Percentiles rank a stretch among this genome's conserved stretches.
These are phyloP conservation scores for Echiichthys vipera DNA, from an alignment of 2,797 vertebrate species.

Conservation along the genomic window DNA sequence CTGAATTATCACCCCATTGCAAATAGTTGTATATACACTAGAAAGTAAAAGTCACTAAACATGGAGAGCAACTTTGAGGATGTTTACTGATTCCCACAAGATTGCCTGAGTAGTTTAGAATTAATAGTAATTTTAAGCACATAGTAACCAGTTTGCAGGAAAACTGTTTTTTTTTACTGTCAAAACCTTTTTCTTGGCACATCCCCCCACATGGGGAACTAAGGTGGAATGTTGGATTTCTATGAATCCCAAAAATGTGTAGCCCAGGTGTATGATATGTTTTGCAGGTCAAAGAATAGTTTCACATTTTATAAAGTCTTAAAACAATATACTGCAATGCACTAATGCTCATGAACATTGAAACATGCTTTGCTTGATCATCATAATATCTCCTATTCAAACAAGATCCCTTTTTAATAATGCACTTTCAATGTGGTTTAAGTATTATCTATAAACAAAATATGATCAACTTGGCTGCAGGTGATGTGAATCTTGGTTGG, in stretches of 20 bases:
- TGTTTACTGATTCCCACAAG: conserved; percentile 1
- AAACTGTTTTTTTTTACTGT: conserved; percentile 14
- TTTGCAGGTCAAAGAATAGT: background rate
- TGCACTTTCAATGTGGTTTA: background rate
- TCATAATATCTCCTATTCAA: background rate
- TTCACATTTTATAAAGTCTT: background rate
- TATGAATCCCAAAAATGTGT: background rate
- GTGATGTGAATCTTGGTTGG: background rate
- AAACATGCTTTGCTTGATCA: background rate
- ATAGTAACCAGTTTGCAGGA: conserved; percentile 29
- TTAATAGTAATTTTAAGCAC: too few relatives aligned
- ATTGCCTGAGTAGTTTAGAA: background rate
- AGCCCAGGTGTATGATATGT: background rate
- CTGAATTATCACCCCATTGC: background rate
- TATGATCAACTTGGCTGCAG: background rate
- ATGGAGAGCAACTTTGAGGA: background rate
- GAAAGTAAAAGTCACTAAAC: background rate
- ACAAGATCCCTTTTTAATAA: background rate
- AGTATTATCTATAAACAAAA: too few relatives aligned
- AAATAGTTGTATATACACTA: background rate
- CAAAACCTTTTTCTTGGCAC: background rate
- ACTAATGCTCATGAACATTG: background rate
- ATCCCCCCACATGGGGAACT: background rate
- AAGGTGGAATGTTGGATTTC: background rate
- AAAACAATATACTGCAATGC: background rate